These are phyloP conservation scores for Ctenopoma multispine DNA, from an alignment of 2,797 vertebrate genomes.

Conservation along the genomic window DNA sequence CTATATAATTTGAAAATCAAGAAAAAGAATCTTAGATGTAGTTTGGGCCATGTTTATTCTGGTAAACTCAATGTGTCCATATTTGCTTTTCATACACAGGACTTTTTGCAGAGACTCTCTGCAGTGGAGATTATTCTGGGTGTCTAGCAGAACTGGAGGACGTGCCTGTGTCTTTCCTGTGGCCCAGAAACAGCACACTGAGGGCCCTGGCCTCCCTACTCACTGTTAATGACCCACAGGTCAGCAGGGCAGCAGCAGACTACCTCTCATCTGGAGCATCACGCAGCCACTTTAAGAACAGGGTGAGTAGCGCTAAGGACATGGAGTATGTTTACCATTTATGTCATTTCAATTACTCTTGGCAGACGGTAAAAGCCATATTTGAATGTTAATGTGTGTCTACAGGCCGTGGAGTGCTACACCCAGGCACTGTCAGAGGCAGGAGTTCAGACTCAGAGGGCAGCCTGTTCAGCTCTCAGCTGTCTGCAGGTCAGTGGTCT, in stretches of 20 bases:
- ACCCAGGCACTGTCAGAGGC: slow-evolving; percentile 92
- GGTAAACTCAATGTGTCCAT: no score
- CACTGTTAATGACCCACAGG: slow-evolving; percentile 83
- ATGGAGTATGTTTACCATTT: neutral
- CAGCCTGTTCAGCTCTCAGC: slow-evolving; percentile 91
- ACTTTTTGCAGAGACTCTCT: slow-evolving; percentile 85
- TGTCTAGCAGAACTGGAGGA: slow-evolving; percentile 84
- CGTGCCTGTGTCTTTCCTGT: slow-evolving; percentile 82
- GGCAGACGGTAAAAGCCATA: neutral
- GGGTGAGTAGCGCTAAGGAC: slow-evolving; percentile 81
- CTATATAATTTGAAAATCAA: no score
- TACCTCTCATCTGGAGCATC: slow-evolving; percentile 88
- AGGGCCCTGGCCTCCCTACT: slow-evolving; percentile 89
- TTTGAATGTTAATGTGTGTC: slow-evolving; percentile 48
- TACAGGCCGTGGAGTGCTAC: slow-evolving; percentile 93
- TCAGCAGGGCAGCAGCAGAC: slow-evolving; percentile 84
- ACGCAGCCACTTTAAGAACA: slow-evolving; percentile 88
- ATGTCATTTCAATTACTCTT: neutral
- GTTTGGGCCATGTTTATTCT: no score
- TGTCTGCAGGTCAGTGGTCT: slow-evolving; percentile 89
- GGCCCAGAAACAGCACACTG: slow-evolving; percentile 87
- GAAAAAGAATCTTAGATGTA: no score
- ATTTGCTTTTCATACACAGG: slow-evolving; percentile 73
- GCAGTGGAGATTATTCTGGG: slow-evolving; percentile 80
- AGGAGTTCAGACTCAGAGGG: slow-evolving; percentile 89